Conservation (phyloP, 2,797 vertebrate species). For the Kryptopterus vitreolus region DNA sequence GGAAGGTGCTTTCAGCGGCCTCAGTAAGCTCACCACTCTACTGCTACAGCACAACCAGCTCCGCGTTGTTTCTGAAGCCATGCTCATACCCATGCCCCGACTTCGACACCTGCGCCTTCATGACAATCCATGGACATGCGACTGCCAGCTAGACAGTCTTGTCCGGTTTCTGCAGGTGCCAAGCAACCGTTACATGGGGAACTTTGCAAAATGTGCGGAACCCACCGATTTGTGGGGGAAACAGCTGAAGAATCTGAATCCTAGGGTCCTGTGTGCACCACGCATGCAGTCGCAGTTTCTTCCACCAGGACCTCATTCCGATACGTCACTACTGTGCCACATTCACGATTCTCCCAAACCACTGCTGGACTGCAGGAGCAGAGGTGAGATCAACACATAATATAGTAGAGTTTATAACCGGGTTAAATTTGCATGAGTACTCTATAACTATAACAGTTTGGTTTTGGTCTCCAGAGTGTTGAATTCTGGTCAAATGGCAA, state of each 20-base stretch:
- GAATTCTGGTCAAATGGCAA: not conserved
- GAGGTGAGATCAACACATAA: constrained; percentile 77
- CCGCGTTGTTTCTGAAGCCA: constrained; percentile 80
- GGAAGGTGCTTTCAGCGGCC: constrained; percentile 83
- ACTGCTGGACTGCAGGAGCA: constrained; percentile 85
- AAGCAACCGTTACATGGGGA: constrained; percentile 88
- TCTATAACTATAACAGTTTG: not conserved
- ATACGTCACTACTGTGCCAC: constrained; percentile 81
- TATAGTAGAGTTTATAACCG: not conserved
- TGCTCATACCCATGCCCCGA: constrained; percentile 82
- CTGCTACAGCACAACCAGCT: constrained; percentile 92
- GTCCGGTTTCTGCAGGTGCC: constrained; percentile 88
- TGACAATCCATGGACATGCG: constrained; percentile 93
- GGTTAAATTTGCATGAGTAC: not conserved
- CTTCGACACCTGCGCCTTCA: constrained; percentile 91
- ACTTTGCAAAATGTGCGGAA: constrained; percentile 85
- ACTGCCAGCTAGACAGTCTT: constrained; percentile 86
- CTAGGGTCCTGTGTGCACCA: constrained; percentile 77
- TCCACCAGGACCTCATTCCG: constrained; percentile 61
- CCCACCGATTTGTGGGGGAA: constrained; percentile 77
- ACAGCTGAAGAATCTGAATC: constrained; percentile 82
- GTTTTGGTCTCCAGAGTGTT: no score
- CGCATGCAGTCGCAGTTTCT: constrained; percentile 59
- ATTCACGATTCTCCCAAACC: constrained; percentile 86
- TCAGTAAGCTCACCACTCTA: constrained; percentile 86